Percentiles rank a stretch among this genome's conserved stretches.
Evolutionary conservation across 2,888 invertebrate genomes (phyloP).

Genomic region (Phalera bucephala): DNA sequence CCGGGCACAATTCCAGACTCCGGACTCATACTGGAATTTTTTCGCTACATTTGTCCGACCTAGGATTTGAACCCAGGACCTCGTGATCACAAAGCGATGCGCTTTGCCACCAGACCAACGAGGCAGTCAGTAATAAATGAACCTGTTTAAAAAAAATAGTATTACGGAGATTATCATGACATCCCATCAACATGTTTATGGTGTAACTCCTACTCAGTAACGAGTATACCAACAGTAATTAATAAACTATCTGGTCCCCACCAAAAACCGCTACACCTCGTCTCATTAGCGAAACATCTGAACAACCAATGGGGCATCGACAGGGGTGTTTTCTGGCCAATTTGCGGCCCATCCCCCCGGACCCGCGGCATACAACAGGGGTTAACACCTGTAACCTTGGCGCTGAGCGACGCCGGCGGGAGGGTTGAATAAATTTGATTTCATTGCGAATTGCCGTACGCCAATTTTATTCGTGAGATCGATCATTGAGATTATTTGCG

Average conservation of each 20-base stretch:
- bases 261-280: background rate
- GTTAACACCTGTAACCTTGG: conserved; percentile 53
- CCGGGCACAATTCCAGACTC: no score
- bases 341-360: conserved; percentile 50
- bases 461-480: background rate
- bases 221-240: no score
- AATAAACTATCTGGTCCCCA: background rate
- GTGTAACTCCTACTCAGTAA: no score
- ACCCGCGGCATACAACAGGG: conserved; percentile 26
- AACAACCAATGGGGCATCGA: conserved; percentile 3
- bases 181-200: no score
- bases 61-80: no score
- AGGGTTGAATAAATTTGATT: conserved; percentile 13
- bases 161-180: no score
- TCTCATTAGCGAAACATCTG: conserved; percentile 1
- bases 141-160: no score
- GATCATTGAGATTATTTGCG: background rate
- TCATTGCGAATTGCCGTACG: background rate
- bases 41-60: no score
- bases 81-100: no score
- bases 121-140: no score
- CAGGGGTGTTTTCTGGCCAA: conserved; percentile 51
- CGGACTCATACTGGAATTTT: no score
- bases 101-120: no score
- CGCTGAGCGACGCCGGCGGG: conserved; percentile 33